Evolutionary conservation across 2,797 vertebrate genomes (phyloP).

Genomic region (Pangasius krempfi): DNA sequence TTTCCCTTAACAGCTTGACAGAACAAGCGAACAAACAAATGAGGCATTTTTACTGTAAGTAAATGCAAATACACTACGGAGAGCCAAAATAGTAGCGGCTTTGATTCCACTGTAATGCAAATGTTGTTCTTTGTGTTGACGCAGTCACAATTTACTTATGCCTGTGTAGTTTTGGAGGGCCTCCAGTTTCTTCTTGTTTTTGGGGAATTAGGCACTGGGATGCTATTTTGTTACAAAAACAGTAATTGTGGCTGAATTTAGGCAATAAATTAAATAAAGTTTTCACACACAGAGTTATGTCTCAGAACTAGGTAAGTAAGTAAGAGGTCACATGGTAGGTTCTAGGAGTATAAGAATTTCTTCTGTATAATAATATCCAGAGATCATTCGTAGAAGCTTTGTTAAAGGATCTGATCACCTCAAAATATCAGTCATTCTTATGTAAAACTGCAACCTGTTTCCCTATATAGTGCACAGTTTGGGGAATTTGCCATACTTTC

Average conservation of each 20-base stretch:
- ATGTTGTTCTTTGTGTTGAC: not conserved
- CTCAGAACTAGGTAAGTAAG: not conserved
- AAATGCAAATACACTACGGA: not conserved
- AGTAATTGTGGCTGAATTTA: not conserved
- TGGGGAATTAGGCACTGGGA: not conserved
- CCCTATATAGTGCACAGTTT: not conserved
- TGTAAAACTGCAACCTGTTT: not conserved
- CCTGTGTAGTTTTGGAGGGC: not conserved
- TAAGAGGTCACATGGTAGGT: not conserved
- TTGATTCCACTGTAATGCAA: not conserved
- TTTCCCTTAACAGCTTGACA: not conserved
- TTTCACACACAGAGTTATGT: not conserved
- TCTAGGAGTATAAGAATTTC: not conserved
- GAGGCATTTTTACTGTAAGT: not conserved
- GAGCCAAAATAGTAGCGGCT: not conserved
- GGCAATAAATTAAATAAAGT: not conserved
- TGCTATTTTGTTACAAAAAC: not conserved
- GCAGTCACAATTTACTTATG: not conserved
- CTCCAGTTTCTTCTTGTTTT: not conserved
- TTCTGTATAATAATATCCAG: not conserved
- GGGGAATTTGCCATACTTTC: no score
- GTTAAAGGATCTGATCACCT: not conserved
- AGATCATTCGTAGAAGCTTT: not conserved
- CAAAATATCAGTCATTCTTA: not conserved
- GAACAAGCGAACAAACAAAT: not conserved